Conservation (phyloP, 2,797 vertebrate species). For the Poliocrania exsul region DNA sequence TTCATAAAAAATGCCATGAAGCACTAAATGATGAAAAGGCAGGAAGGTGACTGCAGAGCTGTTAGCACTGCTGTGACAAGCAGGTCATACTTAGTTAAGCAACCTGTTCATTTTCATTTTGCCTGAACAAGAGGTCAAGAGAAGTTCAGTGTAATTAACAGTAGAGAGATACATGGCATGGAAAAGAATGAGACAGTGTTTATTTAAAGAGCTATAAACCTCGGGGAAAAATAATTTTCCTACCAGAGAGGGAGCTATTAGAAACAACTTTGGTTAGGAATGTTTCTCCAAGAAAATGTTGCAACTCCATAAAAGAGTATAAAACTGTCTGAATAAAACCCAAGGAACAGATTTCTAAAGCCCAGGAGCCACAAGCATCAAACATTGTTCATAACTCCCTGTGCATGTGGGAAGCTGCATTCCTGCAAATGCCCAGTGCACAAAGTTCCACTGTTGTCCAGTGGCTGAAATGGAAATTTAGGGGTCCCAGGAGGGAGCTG, state of each 20-base stretch:
- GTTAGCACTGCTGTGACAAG: neutral
- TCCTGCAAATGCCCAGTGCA: neutral
- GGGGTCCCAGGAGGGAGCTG: neutral
- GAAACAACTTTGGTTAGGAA: neutral
- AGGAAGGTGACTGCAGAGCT: neutral
- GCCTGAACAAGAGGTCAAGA: neutral
- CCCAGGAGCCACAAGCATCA: neutral
- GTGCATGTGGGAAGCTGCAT: neutral
- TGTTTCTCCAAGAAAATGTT: neutral
- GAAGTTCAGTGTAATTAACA: neutral
- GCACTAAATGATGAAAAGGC: neutral
- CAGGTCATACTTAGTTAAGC: neutral
- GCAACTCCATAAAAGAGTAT: neutral
- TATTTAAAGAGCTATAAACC: constrained; percentile 22
- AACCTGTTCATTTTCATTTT: neutral
- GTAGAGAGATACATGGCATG: neutral
- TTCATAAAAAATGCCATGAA: neutral
- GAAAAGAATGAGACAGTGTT: neutral
- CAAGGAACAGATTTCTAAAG: neutral
- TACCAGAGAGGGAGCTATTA: constrained; percentile 1
- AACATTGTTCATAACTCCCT: neutral
- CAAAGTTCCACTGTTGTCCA: neutral
- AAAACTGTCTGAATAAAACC: constrained; percentile 18
- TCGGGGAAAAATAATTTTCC: neutral
- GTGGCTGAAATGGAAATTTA: neutral